phyloP scores from a whole-genome alignment of 1,140 invertebrate genomes.

The Campoletis sonorensis region DNA sequence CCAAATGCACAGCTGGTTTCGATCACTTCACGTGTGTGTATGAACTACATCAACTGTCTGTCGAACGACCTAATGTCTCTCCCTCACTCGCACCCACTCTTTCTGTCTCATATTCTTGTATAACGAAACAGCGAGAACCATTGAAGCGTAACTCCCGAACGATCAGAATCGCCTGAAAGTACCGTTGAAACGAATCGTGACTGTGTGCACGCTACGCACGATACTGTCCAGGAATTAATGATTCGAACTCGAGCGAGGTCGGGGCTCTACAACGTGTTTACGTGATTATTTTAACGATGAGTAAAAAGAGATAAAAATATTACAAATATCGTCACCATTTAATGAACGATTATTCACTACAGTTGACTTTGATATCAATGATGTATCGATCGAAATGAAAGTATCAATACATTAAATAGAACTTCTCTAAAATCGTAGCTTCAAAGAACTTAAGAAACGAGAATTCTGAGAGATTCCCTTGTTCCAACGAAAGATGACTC shows the following conservation, averaged over 20 bases:
- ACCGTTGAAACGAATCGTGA: slow-evolving; percentile 13
- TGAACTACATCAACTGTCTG: slow-evolving; percentile 13
- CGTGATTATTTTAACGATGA: slow-evolving; percentile 4
- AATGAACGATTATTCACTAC: not conserved
- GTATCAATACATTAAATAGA: too few species aligned
- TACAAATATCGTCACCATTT: not conserved
- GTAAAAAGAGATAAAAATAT: not conserved
- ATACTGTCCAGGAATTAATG: slow-evolving; percentile 3
- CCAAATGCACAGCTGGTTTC: slow-evolving; percentile 15
- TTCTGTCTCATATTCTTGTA: not conserved
- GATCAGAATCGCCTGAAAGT: slow-evolving; percentile 6
- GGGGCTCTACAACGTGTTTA: not conserved
- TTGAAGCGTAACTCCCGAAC: not conserved
- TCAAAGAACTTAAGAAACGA: too few species aligned
- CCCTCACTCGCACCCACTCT: not conserved
- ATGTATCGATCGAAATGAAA: too few species aligned
- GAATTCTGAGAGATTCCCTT: too few species aligned
- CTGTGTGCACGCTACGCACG: not conserved
- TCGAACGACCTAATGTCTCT: not conserved
- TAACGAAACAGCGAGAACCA: slow-evolving; percentile 14
- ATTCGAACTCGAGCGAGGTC: not conserved
- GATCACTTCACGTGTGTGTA: slow-evolving; percentile 14
- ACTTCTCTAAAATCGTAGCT: too few species aligned
- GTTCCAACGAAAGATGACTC: too few species aligned
- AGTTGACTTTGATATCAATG: too few species aligned